Base-by-base conservation (phyloP, 1,140 invertebrate species). In the Eurosta solidaginis region DNA sequence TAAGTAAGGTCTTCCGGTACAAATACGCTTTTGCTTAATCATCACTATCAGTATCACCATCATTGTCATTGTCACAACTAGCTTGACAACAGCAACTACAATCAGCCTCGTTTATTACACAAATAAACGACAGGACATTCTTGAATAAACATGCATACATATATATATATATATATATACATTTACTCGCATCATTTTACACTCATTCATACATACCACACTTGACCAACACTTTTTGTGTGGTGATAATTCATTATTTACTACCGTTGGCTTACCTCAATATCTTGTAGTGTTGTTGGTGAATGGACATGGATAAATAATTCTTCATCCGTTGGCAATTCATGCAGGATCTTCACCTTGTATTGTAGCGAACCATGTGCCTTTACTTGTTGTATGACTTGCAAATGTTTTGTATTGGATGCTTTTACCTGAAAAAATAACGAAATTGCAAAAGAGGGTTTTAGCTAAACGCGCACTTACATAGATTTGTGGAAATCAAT, bases 241-340 rank as follows among this genome's bases (percentile, higher is more conserved):
- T 47, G 42, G 73, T 47, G 42, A 75, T 75, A 75, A 75, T 47
- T 75, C 42, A 75, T 49, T 47, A 49, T 47, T 75, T 75, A 75
- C 45, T 47, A 29, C 45, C 40, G 33, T 78, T 1, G 25, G 73
- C 80, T 78, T 74, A 82, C 78, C 54, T 82, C 68, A 75, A 82
- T 77, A 44, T 74, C 74, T 59, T 82, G 80, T 52, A 74, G 77
- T 12, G 81, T 82, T 77, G 81, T 27, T 68, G 81, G 80, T 63
- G 81, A 81, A 36, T 78, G 36, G 20, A 82, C 76, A 45, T 78
- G 44, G 14, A 82, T 73, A 73, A 77, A 82, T 36, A 81, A 36
- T 78, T 79, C 49, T 36, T 81, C 80, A 59, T 82, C 79, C 36
- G 73, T 40, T 78, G 78, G 74, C 27, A 78, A 44, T 73, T 79